phyloP scores from a whole-genome alignment of 2,888 invertebrate genomes.

The Polia nebulosa region DNA sequence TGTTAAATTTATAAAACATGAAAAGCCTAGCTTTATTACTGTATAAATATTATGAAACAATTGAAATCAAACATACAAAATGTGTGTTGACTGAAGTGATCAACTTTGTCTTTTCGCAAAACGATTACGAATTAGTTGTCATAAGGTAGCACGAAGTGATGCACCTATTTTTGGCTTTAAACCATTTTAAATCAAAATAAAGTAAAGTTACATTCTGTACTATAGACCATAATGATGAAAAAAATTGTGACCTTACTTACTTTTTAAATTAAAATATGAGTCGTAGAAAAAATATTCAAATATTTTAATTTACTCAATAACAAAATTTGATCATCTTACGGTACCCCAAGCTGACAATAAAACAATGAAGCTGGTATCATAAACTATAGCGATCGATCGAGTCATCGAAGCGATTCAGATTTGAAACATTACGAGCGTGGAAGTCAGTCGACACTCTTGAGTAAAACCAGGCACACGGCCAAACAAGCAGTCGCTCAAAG shows the following conservation, averaged over 20 bases:
- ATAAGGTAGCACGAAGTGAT: too few relatives aligned
- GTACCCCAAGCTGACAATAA: constrained; percentile 67
- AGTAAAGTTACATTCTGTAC: not conserved
- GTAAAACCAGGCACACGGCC: constrained; percentile 76
- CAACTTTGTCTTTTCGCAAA: not conserved
- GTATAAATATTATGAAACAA: constrained; percentile 48
- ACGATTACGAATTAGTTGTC: not conserved
- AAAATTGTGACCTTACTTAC: not conserved
- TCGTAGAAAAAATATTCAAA: not conserved
- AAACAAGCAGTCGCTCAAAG: constrained; percentile 74
- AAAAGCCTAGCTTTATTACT: constrained; percentile 1
- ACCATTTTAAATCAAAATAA: not conserved
- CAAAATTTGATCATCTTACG: constrained; percentile 14
- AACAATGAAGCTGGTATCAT: constrained; percentile 70
- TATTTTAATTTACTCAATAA: not conserved
- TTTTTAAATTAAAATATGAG: not conserved
- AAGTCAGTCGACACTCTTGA: constrained; percentile 66
- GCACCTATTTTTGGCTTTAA: not conserved
- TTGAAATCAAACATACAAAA: constrained; percentile 14
- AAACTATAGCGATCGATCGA: constrained; percentile 66
- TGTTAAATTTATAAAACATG: constrained; percentile 45
- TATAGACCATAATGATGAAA: not conserved
- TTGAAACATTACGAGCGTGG: constrained; percentile 79
- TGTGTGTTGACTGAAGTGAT: not conserved
- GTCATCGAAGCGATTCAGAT: constrained; percentile 72